Percentiles rank a stretch among this genome's conserved stretches.
These are phyloP conservation scores for Megaceryle alcyon DNA, from an alignment of 2,797 vertebrate species.

Conservation along the genomic window DNA sequence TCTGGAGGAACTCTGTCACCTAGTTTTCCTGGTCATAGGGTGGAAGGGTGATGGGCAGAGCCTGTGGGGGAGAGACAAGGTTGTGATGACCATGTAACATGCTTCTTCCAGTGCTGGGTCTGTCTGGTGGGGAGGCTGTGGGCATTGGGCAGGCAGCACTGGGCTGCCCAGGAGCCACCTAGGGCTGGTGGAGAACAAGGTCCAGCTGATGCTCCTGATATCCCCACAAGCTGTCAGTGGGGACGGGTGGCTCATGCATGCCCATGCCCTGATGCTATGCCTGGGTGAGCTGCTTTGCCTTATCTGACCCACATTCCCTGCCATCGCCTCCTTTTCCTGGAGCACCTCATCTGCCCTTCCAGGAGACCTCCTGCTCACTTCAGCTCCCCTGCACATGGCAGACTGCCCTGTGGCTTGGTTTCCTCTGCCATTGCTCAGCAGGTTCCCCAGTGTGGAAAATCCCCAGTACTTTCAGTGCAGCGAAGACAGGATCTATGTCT, in stretches of 20 bases:
- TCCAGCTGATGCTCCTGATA: neutral
- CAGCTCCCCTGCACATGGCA: neutral
- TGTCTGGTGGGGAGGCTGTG: neutral
- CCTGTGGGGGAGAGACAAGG: neutral
- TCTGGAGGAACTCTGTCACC: neutral
- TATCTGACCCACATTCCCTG: neutral
- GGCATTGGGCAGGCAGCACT: neutral
- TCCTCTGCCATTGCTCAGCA: neutral
- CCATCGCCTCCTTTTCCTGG: neutral
- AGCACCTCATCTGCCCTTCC: neutral
- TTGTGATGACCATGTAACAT: neutral
- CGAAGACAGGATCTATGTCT: neutral
- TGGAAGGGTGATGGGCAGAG: neutral
- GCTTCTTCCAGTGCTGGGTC: fast-evolving
- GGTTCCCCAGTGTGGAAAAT: constrained; percentile 31
- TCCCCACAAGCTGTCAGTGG: neutral
- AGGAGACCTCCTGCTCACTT: neutral
- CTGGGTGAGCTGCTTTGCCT: neutral
- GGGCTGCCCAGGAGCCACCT: neutral
- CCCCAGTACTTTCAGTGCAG: neutral
- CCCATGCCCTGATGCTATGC: fast-evolving
- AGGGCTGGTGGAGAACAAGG: neutral
- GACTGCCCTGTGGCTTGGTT: neutral
- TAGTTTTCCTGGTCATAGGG: neutral
- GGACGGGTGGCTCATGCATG: neutral